Conservation (phyloP, 2,888 invertebrate species). For the Oegoconia quadripuncta region DNA sequence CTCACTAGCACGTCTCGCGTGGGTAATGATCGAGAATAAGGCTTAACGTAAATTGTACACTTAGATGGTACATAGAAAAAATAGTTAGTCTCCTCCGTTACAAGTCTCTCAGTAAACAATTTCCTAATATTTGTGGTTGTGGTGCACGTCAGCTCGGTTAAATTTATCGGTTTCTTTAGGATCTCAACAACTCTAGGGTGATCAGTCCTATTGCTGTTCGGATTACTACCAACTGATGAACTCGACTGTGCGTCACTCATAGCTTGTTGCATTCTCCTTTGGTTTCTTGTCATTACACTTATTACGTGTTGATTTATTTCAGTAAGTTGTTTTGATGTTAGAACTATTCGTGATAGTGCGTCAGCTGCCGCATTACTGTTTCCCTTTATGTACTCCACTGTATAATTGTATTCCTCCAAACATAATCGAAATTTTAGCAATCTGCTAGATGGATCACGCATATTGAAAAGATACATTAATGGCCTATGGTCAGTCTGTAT, state of each 20-base stretch:
- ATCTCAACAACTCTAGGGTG: constrained; percentile 3
- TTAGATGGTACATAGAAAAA: no score
- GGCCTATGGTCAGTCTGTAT: not conserved
- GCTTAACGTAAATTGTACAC: not conserved
- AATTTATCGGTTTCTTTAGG: constrained; percentile 1
- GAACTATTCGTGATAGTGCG: constrained; percentile 16
- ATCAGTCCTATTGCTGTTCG: not conserved
- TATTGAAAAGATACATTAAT: not conserved
- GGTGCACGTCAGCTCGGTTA: not conserved
- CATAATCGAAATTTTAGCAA: constrained; percentile 19
- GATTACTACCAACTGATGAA: not conserved
- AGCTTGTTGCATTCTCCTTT: no score
- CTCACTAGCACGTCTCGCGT: constrained; percentile 1
- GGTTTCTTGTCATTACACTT: constrained; percentile 17
- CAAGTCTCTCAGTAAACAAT: not conserved
- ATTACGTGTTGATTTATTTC: constrained; percentile 12
- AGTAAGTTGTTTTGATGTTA: constrained; percentile 16
- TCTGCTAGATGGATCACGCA: constrained; percentile 18
- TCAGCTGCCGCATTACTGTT: constrained; percentile 15
- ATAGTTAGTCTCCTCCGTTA: no score
- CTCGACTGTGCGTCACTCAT: not conserved
- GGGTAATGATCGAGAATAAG: not conserved
- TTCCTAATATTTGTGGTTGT: no score
- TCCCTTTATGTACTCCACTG: constrained; percentile 15
- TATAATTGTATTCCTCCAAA: constrained; percentile 20